Evolutionary conservation across 1,140 invertebrate species (phyloP).

Genomic region (Maconellicoccus hirsutus): DNA sequence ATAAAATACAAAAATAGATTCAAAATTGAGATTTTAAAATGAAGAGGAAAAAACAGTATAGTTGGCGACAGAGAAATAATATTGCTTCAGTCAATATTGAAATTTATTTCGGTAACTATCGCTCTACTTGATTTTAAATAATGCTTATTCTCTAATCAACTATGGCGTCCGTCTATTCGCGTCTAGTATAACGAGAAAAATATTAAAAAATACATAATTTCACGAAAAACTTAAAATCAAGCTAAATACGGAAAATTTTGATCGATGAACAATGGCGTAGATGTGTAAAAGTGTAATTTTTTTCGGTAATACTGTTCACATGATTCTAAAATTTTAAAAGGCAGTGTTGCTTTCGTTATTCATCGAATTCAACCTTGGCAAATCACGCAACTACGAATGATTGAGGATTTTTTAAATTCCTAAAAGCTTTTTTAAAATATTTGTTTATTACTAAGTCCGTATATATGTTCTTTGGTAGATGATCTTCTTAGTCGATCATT

Average conservation of each 20-base stretch:
- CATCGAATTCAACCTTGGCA: neutral
- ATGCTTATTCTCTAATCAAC: neutral
- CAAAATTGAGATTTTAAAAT: neutral
- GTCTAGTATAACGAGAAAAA: neutral
- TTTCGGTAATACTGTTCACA: neutral
- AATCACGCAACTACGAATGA: neutral
- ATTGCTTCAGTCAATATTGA: neutral
- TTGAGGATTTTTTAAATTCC: neutral
- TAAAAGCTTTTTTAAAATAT: neutral
- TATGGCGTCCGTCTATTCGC: neutral
- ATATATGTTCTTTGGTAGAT: neutral
- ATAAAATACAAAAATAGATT: neutral
- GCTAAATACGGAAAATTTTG: neutral
- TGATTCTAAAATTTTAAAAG: neutral
- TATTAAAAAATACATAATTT: neutral
- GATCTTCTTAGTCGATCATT: constrained; percentile 56
- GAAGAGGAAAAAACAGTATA: neutral
- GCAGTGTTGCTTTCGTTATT: neutral
- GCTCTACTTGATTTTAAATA: constrained; percentile 1
- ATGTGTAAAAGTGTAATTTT: neutral
- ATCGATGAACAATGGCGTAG: neutral
- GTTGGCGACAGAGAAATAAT: neutral
- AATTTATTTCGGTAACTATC: neutral
- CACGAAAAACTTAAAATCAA: neutral
- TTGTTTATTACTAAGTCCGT: neutral